Percentiles rank a stretch among this genome's conserved stretches.
Evolutionary conservation across 2,888 invertebrate genomes (phyloP).

Genomic region (Melieria crassipennis): DNA sequence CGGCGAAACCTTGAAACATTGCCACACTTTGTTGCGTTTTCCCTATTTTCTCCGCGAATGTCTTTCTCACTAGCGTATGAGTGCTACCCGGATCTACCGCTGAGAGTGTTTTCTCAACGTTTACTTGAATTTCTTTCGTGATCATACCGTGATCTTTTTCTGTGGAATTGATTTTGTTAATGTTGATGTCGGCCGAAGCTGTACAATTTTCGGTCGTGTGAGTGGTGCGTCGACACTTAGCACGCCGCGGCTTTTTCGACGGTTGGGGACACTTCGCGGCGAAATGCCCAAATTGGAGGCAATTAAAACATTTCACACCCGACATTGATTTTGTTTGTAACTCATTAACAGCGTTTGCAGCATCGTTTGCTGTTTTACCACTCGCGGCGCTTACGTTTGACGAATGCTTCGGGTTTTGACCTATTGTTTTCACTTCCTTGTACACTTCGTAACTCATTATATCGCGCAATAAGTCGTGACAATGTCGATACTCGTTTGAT

Average conservation of each 20-base stretch:
- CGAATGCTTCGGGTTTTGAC: background rate
- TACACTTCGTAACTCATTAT: conserved; percentile 33
- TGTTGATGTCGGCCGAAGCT: conserved; percentile 1
- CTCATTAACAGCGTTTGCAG: background rate
- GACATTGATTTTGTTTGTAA: too few species aligned
- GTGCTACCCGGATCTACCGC: conserved; percentile 37
- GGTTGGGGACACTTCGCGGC: conserved; percentile 32
- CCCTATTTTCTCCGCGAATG: conserved; percentile 31
- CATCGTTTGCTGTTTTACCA: background rate
- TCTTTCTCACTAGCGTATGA: conserved; percentile 29
- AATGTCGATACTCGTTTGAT: conserved; percentile 32
- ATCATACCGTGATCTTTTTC: background rate
- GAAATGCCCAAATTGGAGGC: conserved; percentile 16
- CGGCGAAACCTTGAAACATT: conserved; percentile 27
- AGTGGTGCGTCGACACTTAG: conserved; percentile 27
- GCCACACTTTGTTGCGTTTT: conserved; percentile 4
- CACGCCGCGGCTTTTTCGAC: conserved; percentile 25
- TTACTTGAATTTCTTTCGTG: conserved; percentile 23
- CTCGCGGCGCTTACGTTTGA: background rate
- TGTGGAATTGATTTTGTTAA: background rate
- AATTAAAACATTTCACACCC: too few species aligned
- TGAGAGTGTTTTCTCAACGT: conserved; percentile 5
- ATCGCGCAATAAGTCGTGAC: conserved; percentile 32
- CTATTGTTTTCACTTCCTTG: conserved; percentile 19
- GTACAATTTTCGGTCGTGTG: conserved; percentile 21